Conservation (phyloP, 2,888 invertebrate genomes). For the Tachina grossa region DNA sequence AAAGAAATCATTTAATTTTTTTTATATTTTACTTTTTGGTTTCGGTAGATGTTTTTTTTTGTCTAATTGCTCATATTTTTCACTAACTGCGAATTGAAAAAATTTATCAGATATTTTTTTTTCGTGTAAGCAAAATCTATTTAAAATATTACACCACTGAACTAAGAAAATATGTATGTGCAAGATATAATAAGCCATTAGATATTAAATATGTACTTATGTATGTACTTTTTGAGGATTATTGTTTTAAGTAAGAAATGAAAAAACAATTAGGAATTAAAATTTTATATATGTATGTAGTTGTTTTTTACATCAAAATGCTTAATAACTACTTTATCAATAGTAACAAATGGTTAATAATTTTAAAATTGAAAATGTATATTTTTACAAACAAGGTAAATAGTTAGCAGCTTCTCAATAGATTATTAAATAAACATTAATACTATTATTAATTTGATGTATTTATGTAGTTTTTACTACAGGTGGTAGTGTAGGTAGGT, state of each 20-base stretch:
- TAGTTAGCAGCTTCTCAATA: conserved; percentile 51
- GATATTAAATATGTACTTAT: background rate
- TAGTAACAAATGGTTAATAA: conserved; percentile 54
- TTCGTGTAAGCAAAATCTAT: conserved; percentile 51
- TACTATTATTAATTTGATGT: conserved; percentile 36
- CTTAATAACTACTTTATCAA: conserved; percentile 53
- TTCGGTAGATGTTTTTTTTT: no score
- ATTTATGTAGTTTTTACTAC: conserved; percentile 66
- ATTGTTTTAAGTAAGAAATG: background rate
- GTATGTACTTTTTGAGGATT: conserved; percentile 8
- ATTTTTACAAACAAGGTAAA: conserved; percentile 59
- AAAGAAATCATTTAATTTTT: no score
- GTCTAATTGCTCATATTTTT: background rate
- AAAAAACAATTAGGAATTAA: conserved; percentile 4
- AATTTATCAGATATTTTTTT: background rate
- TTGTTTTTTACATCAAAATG: conserved; percentile 45
- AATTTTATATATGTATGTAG: conserved; percentile 19
- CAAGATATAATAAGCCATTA: conserved; percentile 40
- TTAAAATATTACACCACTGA: conserved; percentile 39
- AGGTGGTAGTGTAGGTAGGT: conserved; percentile 51
- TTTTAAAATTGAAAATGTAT: conserved; percentile 43
- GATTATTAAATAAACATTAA: conserved; percentile 61
- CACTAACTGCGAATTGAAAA: background rate
- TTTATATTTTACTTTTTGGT: no score
- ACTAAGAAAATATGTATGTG: conserved; percentile 34